These are phyloP conservation scores for Paramacrobiotus metropolitanus DNA, from an alignment of 1,140 invertebrate genomes.

Conservation along the genomic window DNA sequence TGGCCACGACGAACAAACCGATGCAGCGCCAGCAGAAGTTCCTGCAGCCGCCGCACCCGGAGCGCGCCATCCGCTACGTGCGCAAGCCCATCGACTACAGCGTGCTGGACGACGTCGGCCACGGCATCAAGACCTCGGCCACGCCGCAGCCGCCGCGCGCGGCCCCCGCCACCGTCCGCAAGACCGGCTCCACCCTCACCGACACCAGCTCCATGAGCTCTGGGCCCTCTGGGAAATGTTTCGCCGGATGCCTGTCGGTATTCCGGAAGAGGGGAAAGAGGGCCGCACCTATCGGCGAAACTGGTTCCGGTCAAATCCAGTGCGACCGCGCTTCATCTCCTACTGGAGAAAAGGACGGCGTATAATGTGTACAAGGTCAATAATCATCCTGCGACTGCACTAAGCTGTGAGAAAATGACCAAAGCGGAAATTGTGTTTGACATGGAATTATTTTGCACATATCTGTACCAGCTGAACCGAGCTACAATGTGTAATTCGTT, in stretches of 20 bases:
- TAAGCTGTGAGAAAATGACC: too few species aligned
- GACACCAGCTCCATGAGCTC: slow-evolving; percentile 10
- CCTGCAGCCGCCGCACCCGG: slow-evolving; percentile 83
- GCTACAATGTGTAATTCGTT: too few species aligned
- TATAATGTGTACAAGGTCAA: too few species aligned
- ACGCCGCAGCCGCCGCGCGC: slow-evolving; percentile 11
- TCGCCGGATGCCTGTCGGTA: background rate
- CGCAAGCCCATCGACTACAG: slow-evolving; percentile 86
- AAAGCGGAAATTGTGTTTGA: too few species aligned
- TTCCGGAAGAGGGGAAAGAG: too few species aligned
- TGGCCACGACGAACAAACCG: slow-evolving; percentile 72
- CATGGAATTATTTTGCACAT: too few species aligned
- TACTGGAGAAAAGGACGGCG: too few species aligned
- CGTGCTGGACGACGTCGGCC: slow-evolving; percentile 79
- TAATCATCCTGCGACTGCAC: too few species aligned
- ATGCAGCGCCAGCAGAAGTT: slow-evolving; percentile 81
- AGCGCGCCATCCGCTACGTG: slow-evolving; percentile 90
- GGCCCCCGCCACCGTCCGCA: background rate
- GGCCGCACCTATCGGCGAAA: too few species aligned
- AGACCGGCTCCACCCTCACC: background rate
- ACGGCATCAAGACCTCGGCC: slow-evolving; percentile 44
- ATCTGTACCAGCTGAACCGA: too few species aligned
- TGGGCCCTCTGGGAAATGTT: background rate
- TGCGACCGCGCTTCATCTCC: too few species aligned
- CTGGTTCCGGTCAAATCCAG: too few species aligned